These are phyloP conservation scores for Rhysida immarginata DNA, from an alignment of 1,140 invertebrate genomes.

Conservation along the genomic window DNA sequence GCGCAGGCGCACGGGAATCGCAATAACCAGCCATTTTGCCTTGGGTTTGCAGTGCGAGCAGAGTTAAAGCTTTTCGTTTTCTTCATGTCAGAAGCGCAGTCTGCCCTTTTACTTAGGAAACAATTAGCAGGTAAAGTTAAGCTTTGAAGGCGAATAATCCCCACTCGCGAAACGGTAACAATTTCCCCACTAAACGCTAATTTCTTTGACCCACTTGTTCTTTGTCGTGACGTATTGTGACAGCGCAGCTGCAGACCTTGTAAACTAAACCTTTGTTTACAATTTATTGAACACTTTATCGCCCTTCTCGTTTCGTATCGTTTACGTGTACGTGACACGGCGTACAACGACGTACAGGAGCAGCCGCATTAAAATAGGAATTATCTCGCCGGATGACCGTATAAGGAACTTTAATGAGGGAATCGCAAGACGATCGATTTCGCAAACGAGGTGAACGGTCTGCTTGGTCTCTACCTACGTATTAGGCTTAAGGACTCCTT, in stretches of 20 bases:
- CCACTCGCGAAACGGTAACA: background rate
- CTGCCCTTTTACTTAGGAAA: slow-evolving; percentile 82
- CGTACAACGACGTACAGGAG: too few species aligned
- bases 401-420: too few species aligned
- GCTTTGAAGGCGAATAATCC: background rate
- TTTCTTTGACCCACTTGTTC: slow-evolving; percentile 2
- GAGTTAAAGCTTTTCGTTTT: slow-evolving; percentile 1
- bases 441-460: too few species aligned
- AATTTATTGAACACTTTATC: background rate
- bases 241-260: too few species aligned
- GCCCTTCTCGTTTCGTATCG: too few species aligned
- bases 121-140: slow-evolving; percentile 73
- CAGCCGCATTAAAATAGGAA: too few species aligned
- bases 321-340: too few species aligned
- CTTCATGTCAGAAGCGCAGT: slow-evolving; percentile 79
- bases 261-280: slow-evolving; percentile 4
- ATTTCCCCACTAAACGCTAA: slow-evolving; percentile 4
- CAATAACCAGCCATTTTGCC: slow-evolving; percentile 6
- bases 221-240: slow-evolving; percentile 2
- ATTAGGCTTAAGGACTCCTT: too few species aligned
- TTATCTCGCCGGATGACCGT: too few species aligned
- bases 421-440: too few species aligned
- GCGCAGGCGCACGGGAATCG: background rate
- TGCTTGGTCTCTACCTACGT: too few species aligned
- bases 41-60: slow-evolving; percentile 4